phyloP scores from a whole-genome alignment of 2,888 invertebrate species.

The Mythimna vitellina region DNA sequence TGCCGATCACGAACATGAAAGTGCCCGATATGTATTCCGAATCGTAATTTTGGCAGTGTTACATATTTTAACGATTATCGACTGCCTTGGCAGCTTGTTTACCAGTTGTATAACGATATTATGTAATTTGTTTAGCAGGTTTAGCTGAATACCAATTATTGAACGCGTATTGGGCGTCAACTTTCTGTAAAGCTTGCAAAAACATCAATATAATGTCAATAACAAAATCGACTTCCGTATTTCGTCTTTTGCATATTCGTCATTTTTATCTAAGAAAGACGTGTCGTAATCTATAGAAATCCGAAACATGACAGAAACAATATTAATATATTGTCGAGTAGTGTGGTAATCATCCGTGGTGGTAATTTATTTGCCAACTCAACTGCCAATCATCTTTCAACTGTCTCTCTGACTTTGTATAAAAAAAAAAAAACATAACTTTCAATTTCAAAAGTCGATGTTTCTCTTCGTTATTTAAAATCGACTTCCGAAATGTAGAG shows the following conservation, averaged over 20 bases:
- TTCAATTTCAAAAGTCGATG: too few species aligned
- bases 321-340: slow-evolving; percentile 2
- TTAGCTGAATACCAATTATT: slow-evolving; percentile 50
- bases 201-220: slow-evolving; percentile 8
- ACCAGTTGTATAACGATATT: slow-evolving; percentile 40
- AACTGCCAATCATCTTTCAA: neutral
- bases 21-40: slow-evolving; percentile 38
- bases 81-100: slow-evolving; percentile 44
- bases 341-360: too few species aligned
- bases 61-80: slow-evolving; percentile 40
- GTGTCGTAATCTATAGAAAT: slow-evolving; percentile 22
- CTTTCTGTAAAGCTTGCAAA: slow-evolving; percentile 38
- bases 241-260: slow-evolving; percentile 23
- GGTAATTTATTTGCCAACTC: neutral
- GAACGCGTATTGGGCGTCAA: too few species aligned
- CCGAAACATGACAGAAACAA: slow-evolving; percentile 3
- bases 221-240: slow-evolving; percentile 44
- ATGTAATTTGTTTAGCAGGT: slow-evolving; percentile 34
- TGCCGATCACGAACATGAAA: slow-evolving; percentile 57
- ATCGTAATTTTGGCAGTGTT: slow-evolving; percentile 45
- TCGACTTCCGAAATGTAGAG: too few species aligned
- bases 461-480: too few species aligned
- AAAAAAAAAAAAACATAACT: too few species aligned
- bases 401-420: too few species aligned
- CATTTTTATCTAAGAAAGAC: slow-evolving; percentile 20